Evolutionary conservation across 2,113 vertebrate species (phyloP), one percentile per base, ranked within the genome.

Genomic region (Nesogale talazaci): DNA sequence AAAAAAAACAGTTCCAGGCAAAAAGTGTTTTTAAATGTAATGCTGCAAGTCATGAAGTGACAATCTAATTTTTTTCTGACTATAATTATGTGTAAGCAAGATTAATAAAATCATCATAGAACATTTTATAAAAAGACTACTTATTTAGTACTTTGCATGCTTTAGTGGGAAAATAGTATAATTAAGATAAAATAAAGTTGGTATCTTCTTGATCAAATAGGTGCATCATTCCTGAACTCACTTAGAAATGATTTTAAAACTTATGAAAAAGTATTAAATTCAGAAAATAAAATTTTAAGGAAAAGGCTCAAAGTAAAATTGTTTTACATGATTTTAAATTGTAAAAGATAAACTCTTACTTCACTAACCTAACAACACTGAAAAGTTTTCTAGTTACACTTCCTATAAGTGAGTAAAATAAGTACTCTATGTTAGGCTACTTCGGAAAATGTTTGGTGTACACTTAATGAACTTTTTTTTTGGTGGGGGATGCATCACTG

Each of bases 371-470:
- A 75, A 34, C 12, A 81, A 34, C 56, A 91, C 38, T 79, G 40
- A 46, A 36, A 80, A 79, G 70, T 78, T 91, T 94, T 91, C 83
- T 89, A 40, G 65, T 93, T 95, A 93, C 84, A 85, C 72, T 92
- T 95, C 65, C 91, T 92, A 12, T 52, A 52, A 52, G 14, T 52
- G 46, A 52, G 46, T 52, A 52, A 12, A 52, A 52, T 11, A 52
- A 12, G 14, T 52, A 52, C 46, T 52, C 46, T 52, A 52, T 52
- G 46, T 52, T 52, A 52, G 61, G 63, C 38, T 83, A 83, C n/a
- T 65, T 81, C 74, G 65, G 52, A 92, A 94, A 61, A 93, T 25
- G 27, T 34, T 40, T 89, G 42, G 14, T 20, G 89, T 42, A 92
- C 92, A 38, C 91, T 67, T 93, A 94, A 90, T 40, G 88, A 83